These are phyloP conservation scores for Sebastes wilsoni DNA, from an alignment of 2,797 vertebrate species.

Conservation along the genomic window DNA sequence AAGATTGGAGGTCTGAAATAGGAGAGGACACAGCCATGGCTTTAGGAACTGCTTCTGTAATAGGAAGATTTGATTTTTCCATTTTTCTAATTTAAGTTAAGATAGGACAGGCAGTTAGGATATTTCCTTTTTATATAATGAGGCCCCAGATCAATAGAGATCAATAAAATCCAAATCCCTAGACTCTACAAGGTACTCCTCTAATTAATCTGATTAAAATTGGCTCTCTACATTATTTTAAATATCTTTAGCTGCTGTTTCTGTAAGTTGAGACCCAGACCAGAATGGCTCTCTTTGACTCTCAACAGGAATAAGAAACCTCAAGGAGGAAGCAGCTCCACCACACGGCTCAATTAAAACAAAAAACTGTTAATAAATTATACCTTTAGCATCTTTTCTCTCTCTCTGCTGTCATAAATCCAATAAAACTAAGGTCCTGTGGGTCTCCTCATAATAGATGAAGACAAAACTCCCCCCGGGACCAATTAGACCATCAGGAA, in stretches of 20 bases:
- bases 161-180: background rate
- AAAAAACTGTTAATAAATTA: constrained; percentile 73
- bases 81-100: no score
- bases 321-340: constrained; percentile 32
- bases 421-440: constrained; percentile 72
- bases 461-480: constrained; percentile 71
- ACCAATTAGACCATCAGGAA: constrained; percentile 79
- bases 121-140: no score
- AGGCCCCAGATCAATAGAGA: background rate
- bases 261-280: background rate
- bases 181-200: background rate
- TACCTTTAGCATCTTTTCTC: constrained; percentile 73
- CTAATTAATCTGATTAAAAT: constrained; percentile 1
- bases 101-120: no score
- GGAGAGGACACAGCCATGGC: no score
- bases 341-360: constrained; percentile 59
- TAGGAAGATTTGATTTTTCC: no score
- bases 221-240: constrained; percentile 12
- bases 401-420: constrained; percentile 79
- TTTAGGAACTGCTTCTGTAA: no score
- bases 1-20: no score
- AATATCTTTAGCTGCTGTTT: constrained; percentile 15
- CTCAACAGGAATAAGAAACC: constrained; percentile 34
- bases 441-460: constrained; percentile 71
- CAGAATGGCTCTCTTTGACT: background rate